A percentile compares a stretch with the other conserved stretches of the same genome.
Conservation (phyloP, 1,140 invertebrate genomes). For the Bradysia coprophila region DNA sequence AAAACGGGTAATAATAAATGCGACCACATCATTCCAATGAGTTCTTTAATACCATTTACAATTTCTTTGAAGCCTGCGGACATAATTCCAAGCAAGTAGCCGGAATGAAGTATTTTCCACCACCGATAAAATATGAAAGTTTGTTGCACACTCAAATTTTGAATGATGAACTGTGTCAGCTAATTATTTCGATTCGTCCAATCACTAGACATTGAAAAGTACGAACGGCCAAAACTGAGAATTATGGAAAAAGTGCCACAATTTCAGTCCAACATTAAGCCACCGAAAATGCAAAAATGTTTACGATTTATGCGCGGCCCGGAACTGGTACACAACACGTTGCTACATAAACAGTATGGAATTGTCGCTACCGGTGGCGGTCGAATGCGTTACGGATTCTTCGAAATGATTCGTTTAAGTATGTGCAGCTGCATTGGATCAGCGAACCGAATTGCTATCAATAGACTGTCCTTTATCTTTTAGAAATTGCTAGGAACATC, state of each 20-base stretch:
- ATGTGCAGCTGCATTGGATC: slow-evolving; percentile 18
- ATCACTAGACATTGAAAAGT: slow-evolving; percentile 44
- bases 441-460: background rate
- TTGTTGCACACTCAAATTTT: too few species aligned
- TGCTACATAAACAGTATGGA: slow-evolving; percentile 81
- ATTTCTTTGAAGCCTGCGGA: too few species aligned
- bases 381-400: slow-evolving; percentile 55
- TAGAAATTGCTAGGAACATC: slow-evolving; percentile 41
- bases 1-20: too few species aligned
- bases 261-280: slow-evolving; percentile 38
- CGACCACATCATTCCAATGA: too few species aligned
- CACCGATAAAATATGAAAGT: too few species aligned
- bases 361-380: slow-evolving; percentile 77
- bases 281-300: slow-evolving; percentile 69
- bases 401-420: slow-evolving; percentile 71
- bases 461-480: background rate
- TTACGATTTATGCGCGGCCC: slow-evolving; percentile 74
- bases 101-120: too few species aligned
- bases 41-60: too few species aligned
- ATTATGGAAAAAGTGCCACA: slow-evolving; percentile 51
- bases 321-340: slow-evolving; percentile 62
- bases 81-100: too few species aligned
- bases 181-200: background rate
- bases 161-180: too few species aligned
- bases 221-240: slow-evolving; percentile 46